Evolutionary conservation across 2,797 vertebrate genomes (phyloP).

Genomic region (Liasis olivaceus): DNA sequence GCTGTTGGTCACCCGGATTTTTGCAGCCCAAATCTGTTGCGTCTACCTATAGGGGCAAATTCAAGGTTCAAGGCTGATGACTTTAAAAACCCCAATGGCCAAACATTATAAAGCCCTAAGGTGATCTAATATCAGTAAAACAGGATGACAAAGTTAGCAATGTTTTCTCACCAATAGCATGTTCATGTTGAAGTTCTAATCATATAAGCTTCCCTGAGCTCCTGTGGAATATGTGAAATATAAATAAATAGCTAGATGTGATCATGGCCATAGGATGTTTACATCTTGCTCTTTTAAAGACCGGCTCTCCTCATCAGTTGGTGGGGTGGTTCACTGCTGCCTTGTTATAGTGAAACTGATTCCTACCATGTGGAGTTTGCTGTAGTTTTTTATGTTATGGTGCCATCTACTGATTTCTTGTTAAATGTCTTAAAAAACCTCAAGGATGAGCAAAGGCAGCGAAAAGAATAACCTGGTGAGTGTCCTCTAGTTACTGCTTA

Average conservation of each 20-base stretch:
- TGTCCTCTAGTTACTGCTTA: neutral
- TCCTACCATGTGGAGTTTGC: neutral
- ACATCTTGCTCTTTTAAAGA: conserved; percentile 41
- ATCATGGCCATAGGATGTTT: neutral
- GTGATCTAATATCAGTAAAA: neutral
- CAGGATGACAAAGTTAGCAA: neutral
- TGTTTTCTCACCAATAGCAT: neutral
- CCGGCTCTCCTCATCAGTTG: neutral
- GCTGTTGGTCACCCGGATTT: neutral
- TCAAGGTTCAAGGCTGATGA: neutral
- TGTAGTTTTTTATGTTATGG: conserved; percentile 57
- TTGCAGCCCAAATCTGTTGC: neutral
- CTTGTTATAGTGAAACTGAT: neutral
- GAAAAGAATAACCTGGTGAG: neutral
- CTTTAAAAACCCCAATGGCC: neutral
- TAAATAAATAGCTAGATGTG: neutral
- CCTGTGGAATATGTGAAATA: neutral
- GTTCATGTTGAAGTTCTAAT: neutral
- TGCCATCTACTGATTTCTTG: conserved; percentile 74
- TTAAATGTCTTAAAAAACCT: conserved; percentile 6
- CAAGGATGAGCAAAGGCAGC: neutral
- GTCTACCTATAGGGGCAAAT: neutral
- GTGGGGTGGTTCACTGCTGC: too few species aligned
- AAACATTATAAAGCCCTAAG: neutral
- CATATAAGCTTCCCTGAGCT: neutral